Base-by-base conservation (phyloP, 2,888 invertebrate species). In the Drosophila helvetica region DNA sequence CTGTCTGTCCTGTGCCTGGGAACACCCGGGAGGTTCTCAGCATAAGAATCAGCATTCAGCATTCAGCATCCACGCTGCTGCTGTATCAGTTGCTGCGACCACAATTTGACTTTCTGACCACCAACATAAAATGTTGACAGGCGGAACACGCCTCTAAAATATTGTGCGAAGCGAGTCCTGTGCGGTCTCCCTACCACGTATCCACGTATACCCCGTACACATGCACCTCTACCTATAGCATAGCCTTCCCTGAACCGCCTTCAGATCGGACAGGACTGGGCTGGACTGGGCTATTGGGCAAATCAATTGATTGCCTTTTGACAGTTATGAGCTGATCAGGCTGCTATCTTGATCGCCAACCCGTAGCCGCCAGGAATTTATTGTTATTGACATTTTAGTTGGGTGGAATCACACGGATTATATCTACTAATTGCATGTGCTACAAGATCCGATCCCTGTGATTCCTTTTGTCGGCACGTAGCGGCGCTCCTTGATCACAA, bases 71-170 rank as follows among this genome's bases (percentile, higher is more conserved):
- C 55, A 54, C 77, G 76, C 74, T 61, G 61, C 62, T 79, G 78
- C 74, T 59, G 85, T 77, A 51, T 69, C 77, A 66, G 79, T 78
- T 81, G 79, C 80, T 81, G 78, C 80, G 69, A 78, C 86, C 85
- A 58, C 86, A 80, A 79, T 57, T 83, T 79, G 81, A 78, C 79
- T 85, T 64, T 56, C 63, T 90, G 91, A 83, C 91, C 92, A 91
- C 91, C 91, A 92, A 91, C 91, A 90, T 90, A 86, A 89, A 92
- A 91, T 91, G 92, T 91, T 92, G 92, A 92, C 92, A 92, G 91
- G 89, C 90, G 88, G 90, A 89, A 88, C 90, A 92, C 92, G 92
- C 92, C 92, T 88, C 86, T 90, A 80, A 90, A 91, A 91, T 91
- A 92, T 84, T 85, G 65, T 82, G 82, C 77, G 54, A 74, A 50